Percentiles rank a stretch among this genome's conserved stretches.
phyloP scores from a whole-genome alignment of 2,888 invertebrate genomes.

The Aporophyla nigra region DNA sequence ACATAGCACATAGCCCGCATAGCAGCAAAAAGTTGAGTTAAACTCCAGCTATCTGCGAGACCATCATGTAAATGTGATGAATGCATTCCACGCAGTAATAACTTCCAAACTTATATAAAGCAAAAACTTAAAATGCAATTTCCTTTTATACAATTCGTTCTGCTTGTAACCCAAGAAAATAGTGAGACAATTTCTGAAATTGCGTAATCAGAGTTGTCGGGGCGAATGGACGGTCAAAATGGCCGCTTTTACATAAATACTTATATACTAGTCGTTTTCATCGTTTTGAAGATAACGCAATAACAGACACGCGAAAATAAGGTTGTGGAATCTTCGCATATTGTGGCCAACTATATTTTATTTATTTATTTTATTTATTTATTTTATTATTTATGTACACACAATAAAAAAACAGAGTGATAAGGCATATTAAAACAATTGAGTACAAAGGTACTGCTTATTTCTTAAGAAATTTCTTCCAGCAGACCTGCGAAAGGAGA shows the following conservation, averaged over 20 bases:
- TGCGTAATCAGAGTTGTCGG: slow-evolving; percentile 65
- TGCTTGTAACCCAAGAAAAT: slow-evolving; percentile 64
- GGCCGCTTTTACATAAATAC: slow-evolving; percentile 66
- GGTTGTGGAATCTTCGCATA: slow-evolving; percentile 32
- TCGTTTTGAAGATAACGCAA: slow-evolving; percentile 64
- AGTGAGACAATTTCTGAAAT: slow-evolving; percentile 68
- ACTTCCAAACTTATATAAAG: slow-evolving; percentile 54
- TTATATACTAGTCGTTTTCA: slow-evolving; percentile 61
- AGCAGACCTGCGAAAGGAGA: too few species aligned
- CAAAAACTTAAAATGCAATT: slow-evolving; percentile 65
- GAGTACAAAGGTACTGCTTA: too few species aligned
- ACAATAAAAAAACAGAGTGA: too few species aligned
- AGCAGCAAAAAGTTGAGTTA: slow-evolving; percentile 12
- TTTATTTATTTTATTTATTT: too few species aligned
- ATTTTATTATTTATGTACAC: too few species aligned
- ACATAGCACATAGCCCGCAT: not conserved
- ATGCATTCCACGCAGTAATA: slow-evolving; percentile 40
- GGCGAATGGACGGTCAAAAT: slow-evolving; percentile 58
- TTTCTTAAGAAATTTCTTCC: too few species aligned
- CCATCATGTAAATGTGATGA: slow-evolving; percentile 51
- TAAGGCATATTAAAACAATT: too few species aligned
- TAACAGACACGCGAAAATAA: slow-evolving; percentile 62
- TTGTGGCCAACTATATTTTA: slow-evolving; percentile 41
- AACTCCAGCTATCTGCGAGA: slow-evolving; percentile 22
- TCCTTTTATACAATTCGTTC: slow-evolving; percentile 64